Conservation (phyloP, 2,113 vertebrate genomes). For the Zosterops lateralis region DNA sequence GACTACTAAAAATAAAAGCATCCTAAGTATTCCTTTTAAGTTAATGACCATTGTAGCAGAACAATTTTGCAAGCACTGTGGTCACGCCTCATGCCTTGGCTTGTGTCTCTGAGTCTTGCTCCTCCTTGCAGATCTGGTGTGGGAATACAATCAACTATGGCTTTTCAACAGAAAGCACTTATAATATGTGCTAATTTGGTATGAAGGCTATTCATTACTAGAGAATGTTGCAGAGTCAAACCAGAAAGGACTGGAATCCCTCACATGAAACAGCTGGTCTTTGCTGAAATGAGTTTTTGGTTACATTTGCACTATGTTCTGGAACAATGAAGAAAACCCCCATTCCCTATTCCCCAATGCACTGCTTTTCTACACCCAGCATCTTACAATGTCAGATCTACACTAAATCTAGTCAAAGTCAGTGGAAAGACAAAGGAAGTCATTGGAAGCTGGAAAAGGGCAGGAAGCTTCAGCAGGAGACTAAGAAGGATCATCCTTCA, state of each 20-base stretch:
- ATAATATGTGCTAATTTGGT: background rate
- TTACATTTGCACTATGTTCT: background rate
- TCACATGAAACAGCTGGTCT: background rate
- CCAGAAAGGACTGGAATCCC: background rate
- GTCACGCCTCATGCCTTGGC: background rate
- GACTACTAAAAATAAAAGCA: background rate
- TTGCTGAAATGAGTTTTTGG: background rate
- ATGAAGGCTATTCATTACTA: background rate
- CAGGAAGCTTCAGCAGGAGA: background rate
- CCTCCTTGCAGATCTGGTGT: background rate
- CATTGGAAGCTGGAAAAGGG: background rate
- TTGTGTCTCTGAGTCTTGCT: background rate
- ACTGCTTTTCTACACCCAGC: background rate
- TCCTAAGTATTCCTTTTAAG: background rate
- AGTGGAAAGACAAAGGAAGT: background rate
- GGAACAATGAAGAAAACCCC: background rate
- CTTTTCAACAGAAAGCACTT: constrained; percentile 17
- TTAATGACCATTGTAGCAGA: background rate
- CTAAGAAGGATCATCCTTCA: background rate
- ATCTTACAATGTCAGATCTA: background rate
- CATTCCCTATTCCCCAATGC: background rate
- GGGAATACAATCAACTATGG: background rate
- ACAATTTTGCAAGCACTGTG: background rate
- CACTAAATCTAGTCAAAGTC: background rate
- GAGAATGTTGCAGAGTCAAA: background rate